Evolutionary conservation across 1,140 invertebrate genomes (phyloP).

Genomic region (Procambarus virginalis): DNA sequence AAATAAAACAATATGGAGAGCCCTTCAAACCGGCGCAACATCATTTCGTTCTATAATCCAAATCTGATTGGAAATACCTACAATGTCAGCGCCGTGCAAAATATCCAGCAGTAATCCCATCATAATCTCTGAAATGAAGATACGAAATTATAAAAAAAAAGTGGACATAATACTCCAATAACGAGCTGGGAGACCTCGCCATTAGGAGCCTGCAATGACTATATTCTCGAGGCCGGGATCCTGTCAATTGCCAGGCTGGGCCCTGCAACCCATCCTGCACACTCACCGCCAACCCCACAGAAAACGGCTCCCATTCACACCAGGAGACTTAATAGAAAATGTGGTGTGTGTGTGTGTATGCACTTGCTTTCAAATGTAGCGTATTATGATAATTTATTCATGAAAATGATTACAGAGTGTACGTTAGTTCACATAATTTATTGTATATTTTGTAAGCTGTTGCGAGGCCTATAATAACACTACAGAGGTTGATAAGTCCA

Average conservation of each 20-base stretch:
- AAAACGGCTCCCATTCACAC: background rate
- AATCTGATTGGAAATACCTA: background rate
- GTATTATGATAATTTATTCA: no score
- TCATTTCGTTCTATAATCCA: background rate
- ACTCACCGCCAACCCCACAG: background rate
- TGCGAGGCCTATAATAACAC: no score
- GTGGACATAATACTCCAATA: background rate
- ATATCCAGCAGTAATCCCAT: background rate
- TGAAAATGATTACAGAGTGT: no score
- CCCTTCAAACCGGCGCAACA: background rate
- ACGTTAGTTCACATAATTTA: no score
- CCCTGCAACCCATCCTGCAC: background rate
- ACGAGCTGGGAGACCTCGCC: background rate
- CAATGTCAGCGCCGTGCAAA: background rate
- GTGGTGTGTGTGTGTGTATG: background rate
- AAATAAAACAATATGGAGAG: background rate
- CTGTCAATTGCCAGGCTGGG: background rate
- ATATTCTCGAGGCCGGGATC: background rate
- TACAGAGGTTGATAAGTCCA: no score
- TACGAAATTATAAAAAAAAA: background rate
- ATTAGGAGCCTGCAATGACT: background rate
- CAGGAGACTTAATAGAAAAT: background rate
- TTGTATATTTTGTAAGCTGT: no score
- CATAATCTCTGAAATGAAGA: conserved; percentile 1
- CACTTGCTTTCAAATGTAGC: background rate